Evolutionary conservation across 2,113 vertebrate species (phyloP).

Genomic region (Eudorcas thomsonii): DNA sequence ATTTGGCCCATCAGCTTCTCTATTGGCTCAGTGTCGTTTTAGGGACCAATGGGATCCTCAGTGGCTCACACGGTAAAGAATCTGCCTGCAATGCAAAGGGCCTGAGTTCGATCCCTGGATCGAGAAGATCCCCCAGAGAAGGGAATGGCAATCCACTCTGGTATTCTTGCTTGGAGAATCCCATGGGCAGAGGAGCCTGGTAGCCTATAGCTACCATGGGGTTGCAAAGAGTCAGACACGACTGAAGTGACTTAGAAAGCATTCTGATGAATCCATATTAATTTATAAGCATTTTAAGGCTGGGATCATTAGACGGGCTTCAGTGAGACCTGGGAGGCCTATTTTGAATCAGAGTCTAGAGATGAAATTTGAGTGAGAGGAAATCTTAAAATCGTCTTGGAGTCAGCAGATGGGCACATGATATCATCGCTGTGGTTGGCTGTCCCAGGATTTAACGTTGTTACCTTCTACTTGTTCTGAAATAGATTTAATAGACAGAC

Average conservation of each 20-base stretch:
- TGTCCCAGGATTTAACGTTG: background rate
- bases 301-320: background rate
- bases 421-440: background rate
- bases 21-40: background rate
- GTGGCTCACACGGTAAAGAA: background rate
- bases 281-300: background rate
- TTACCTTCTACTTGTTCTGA: background rate
- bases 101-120: background rate
- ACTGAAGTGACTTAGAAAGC: background rate
- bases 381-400: background rate
- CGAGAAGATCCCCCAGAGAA: background rate
- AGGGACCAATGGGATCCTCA: background rate
- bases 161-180: background rate
- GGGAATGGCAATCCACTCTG: background rate
- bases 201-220: background rate
- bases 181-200: background rate
- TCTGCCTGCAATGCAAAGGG: background rate
- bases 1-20: background rate
- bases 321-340: background rate
- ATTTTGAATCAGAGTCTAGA: background rate
- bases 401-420: background rate
- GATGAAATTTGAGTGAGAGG: background rate
- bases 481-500: background rate
- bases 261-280: background rate
- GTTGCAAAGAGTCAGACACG: rapidly evolving